phyloP scores from a whole-genome alignment of 64 coral and sea anemone species.

The Platygyra sinensis region DNA sequence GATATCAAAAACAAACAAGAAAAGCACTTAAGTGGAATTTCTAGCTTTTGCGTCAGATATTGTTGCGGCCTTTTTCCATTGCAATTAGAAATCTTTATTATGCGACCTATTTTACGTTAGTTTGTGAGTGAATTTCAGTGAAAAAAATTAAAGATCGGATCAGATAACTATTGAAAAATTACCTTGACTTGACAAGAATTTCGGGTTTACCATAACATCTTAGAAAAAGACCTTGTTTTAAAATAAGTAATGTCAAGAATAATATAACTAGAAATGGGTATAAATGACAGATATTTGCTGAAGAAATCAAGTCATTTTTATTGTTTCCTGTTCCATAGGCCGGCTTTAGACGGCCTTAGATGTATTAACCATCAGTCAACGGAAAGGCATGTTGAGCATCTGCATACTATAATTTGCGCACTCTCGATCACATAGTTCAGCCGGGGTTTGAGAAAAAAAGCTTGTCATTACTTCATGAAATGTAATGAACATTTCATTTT shows the following conservation, averaged over 20 bases:
- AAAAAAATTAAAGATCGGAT: background rate
- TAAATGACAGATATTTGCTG: background rate
- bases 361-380: no score
- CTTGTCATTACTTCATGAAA: no score
- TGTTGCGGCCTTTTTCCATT: conserved; percentile 25
- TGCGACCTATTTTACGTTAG: background rate
- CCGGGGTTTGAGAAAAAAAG: no score
- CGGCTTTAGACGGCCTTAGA: no score
- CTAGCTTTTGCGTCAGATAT: conserved; percentile 28
- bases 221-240: background rate
- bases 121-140: background rate
- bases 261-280: background rate
- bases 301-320: background rate
- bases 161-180: background rate
- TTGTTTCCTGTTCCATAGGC: background rate
- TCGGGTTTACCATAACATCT: no score
- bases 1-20: conserved; percentile 50
- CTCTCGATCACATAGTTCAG: no score
- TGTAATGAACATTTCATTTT: no score
- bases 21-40: conserved; percentile 41
- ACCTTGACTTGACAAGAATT: background rate
- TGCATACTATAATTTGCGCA: no score
- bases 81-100: conserved; percentile 17
- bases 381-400: no score
- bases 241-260: background rate